Percentiles rank a stretch among this genome's conserved stretches.
phyloP scores from a whole-genome alignment of 2,113 vertebrate genomes.

The Peromyscus polionotus region DNA sequence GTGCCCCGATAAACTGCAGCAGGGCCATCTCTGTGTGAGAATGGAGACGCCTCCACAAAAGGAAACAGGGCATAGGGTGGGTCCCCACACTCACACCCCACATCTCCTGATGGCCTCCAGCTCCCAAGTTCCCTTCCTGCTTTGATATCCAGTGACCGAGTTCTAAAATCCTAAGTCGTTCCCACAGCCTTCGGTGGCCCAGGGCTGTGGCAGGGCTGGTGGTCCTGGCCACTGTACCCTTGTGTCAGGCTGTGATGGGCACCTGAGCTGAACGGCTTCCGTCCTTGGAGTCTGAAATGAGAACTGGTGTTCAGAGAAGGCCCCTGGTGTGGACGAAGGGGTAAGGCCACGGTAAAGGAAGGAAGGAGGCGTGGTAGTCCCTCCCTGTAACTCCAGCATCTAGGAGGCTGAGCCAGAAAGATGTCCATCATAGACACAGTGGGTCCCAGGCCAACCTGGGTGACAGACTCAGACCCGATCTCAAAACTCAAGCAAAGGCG shows the following conservation, averaged over 20 bases:
- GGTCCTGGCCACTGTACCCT: neutral
- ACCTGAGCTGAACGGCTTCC: neutral
- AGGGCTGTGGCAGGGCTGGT: neutral
- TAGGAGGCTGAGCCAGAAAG: neutral
- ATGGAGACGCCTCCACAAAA: neutral
- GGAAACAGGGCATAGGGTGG: neutral
- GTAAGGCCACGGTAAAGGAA: neutral
- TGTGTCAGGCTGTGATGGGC: neutral
- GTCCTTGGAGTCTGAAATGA: neutral
- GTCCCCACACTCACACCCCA: neutral
- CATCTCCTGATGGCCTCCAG: neutral
- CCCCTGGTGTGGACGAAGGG: neutral
- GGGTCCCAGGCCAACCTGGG: neutral
- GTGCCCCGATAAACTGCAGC: neutral
- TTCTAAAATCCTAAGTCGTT: neutral
- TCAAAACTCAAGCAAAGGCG: neutral
- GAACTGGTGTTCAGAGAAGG: neutral
- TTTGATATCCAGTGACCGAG: neutral
- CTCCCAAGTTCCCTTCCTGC: neutral
- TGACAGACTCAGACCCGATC: neutral
- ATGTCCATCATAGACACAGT: neutral
- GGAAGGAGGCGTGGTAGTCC: no score
- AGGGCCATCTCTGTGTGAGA: neutral
- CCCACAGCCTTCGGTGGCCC: neutral
- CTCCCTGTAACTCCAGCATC: neutral